Evolutionary conservation across 92 coral and sea anemone species (phyloP).

Genomic region (Hydrozoanthus gracilis): DNA sequence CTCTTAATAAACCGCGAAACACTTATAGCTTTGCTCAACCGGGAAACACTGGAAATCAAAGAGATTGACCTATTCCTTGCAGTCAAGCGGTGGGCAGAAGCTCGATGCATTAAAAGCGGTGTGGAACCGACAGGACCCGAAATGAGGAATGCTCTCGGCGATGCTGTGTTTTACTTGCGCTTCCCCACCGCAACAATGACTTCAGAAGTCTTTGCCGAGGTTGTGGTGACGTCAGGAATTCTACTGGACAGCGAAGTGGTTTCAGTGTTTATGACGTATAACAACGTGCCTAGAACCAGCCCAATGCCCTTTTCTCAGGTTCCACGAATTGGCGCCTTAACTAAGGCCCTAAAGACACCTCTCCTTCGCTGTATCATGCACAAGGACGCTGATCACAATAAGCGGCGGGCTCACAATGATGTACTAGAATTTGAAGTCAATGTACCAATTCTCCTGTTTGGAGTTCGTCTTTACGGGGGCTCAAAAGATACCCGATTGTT

Average conservation of each 20-base stretch:
- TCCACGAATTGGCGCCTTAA: conserved; percentile 48
- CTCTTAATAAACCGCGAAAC: conserved; percentile 46
- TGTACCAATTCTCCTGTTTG: conserved; percentile 50
- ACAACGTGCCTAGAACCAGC: conserved; percentile 36
- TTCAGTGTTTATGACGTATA: conserved; percentile 55
- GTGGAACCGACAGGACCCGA: conserved; percentile 32
- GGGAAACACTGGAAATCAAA: conserved; percentile 61
- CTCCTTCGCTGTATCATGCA: conserved; percentile 52
- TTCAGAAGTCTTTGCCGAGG: conserved; percentile 57
- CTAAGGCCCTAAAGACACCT: conserved; percentile 43
- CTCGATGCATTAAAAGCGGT: conserved; percentile 23
- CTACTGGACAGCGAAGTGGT: conserved; percentile 60
- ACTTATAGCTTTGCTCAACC: conserved; percentile 39
- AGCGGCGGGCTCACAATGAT: conserved; percentile 44
- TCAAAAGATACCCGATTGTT: conserved; percentile 51
- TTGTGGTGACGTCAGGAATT: conserved; percentile 55
- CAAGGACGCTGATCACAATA: conserved; percentile 33
- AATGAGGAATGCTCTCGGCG: conserved; percentile 35
- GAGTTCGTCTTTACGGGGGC: conserved; percentile 61
- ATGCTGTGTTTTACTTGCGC: conserved; percentile 51
- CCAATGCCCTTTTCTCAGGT: conserved; percentile 55
- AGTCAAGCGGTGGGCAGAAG: conserved; percentile 52
- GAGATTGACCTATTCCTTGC: conserved; percentile 59
- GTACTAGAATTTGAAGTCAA: conserved; percentile 53
- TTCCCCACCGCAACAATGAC: conserved; percentile 54